Percentiles rank a stretch among this genome's conserved stretches.
phyloP scores from a whole-genome alignment of 2,113 vertebrate genomes.

The Polypterus bichir region DNA sequence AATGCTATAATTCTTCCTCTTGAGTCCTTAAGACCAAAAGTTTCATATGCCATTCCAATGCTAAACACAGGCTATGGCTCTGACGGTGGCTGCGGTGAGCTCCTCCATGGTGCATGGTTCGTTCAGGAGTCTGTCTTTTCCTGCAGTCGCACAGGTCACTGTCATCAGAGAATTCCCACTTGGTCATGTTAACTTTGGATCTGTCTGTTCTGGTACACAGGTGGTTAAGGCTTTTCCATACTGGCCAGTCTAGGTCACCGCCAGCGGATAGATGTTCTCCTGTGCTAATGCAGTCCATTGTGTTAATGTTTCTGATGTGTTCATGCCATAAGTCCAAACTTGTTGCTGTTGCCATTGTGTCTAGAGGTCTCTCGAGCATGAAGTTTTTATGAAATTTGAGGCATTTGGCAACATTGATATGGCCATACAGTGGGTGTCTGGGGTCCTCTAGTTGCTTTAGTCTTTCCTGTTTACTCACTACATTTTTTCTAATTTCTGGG shows the following conservation, averaged over 20 bases:
- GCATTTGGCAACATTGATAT: too few species aligned
- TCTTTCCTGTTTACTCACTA: too few species aligned
- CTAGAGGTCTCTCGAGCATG: too few species aligned
- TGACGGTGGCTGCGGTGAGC: background rate
- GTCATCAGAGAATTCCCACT: background rate
- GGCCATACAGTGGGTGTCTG: too few species aligned
- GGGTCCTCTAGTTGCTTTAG: too few species aligned
- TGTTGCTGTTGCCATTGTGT: too few species aligned
- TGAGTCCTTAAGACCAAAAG: too few species aligned
- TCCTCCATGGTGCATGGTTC: background rate
- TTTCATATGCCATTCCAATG: background rate
- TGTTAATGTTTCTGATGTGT: background rate
- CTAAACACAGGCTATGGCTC: background rate
- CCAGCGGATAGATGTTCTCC: background rate
- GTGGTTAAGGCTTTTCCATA: background rate
- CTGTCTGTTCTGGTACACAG: background rate
- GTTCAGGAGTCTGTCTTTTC: background rate
- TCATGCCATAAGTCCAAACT: too few species aligned
- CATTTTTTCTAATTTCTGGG: too few species aligned
- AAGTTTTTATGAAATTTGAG: too few species aligned
- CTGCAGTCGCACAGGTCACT: background rate
- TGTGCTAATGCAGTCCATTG: background rate
- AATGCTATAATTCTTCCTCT: too few species aligned
- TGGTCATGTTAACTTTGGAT: background rate
- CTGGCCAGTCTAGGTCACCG: background rate